Conservation (phyloP, 2,888 invertebrate species). For the Spisula subtruncata region DNA sequence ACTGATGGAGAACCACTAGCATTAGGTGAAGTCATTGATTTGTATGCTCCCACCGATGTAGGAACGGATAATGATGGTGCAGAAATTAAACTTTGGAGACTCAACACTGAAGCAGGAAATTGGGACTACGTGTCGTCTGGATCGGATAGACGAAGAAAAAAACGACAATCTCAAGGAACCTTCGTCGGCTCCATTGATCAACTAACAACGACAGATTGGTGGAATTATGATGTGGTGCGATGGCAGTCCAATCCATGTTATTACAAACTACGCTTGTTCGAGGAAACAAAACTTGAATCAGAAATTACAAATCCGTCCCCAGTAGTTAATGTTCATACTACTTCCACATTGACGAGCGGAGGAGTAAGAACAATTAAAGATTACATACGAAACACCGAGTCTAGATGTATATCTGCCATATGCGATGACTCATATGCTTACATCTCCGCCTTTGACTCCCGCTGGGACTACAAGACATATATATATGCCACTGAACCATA, state of each 20-base stretch:
- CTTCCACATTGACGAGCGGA: background rate
- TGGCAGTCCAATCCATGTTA: background rate
- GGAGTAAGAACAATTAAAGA: background rate
- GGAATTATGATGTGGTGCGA: background rate
- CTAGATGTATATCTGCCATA: background rate
- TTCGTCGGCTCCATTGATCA: background rate
- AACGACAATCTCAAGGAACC: background rate
- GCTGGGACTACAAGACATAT: background rate
- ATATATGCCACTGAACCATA: background rate
- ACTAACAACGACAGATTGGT: background rate
- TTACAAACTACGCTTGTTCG: constrained; percentile 18
- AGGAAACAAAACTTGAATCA: background rate
- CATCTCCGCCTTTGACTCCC: background rate
- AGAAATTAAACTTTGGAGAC: background rate
- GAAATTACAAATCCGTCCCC: background rate
- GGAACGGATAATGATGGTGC: background rate
- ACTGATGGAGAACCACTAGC: background rate
- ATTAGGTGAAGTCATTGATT: background rate
- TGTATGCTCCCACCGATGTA: background rate
- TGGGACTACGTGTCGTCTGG: background rate
- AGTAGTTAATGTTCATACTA: background rate
- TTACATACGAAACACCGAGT: background rate
- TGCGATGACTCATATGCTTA: background rate
- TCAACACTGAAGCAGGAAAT: constrained; percentile 1
- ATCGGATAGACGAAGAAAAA: background rate